Percentiles rank a stretch among this genome's conserved stretches.
These are phyloP conservation scores for Buphagus erythrorhynchus DNA, from an alignment of 2,797 vertebrate species.

Conservation along the genomic window DNA sequence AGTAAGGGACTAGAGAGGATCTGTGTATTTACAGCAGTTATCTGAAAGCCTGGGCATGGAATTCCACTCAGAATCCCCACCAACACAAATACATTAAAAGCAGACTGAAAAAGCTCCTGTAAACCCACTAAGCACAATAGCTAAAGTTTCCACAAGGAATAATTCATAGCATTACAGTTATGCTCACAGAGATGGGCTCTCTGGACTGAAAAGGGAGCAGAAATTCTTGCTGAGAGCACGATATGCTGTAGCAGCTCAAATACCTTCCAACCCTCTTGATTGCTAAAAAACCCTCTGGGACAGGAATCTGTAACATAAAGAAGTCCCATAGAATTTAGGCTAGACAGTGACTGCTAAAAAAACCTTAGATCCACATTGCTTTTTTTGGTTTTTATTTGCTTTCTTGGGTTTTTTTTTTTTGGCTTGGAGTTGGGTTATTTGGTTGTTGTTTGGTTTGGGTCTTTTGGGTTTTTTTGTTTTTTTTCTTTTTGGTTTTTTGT, in stretches of 20 bases:
- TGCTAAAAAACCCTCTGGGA: background rate
- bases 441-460: too few species aligned
- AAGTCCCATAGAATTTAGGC: background rate
- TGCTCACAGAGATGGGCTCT: background rate
- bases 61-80: constrained; percentile 39
- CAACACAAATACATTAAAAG: constrained; percentile 45
- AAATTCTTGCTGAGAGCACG: background rate
- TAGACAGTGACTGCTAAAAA: background rate
- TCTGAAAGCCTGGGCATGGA: constrained; percentile 45
- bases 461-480: too few species aligned
- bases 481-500: too few species aligned
- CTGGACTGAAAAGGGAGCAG: background rate
- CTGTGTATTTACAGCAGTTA: constrained; percentile 49
- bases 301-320: background rate
- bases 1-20: constrained; percentile 36
- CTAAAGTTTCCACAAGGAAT: constrained; percentile 15
- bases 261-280: background rate
- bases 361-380: fast-evolving
- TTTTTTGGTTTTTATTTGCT: background rate
- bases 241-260: background rate
- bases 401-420: background rate
- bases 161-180: background rate
- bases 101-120: constrained; percentile 10
- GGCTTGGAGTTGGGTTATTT: background rate
- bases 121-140: constrained; percentile 19